Conservation (phyloP, 2,888 invertebrate genomes). For the Fissipunctia ypsillon region DNA sequence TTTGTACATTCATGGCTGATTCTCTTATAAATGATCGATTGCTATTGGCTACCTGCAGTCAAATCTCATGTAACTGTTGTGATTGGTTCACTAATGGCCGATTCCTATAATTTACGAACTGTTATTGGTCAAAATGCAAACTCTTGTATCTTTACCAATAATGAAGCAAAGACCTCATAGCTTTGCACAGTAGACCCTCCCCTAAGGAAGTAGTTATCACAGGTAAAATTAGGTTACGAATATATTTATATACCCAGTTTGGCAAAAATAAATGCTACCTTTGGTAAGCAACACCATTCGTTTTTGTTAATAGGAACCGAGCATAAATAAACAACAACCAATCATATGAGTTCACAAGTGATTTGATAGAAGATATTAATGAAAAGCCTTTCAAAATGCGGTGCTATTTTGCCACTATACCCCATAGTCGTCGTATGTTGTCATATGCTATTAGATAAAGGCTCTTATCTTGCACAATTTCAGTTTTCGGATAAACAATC, state of each 20-base stretch:
- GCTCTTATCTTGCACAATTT: background rate
- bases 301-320: no score
- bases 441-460: background rate
- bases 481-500: background rate
- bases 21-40: constrained; percentile 14
- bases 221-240: no score
- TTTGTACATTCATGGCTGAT: constrained; percentile 53
- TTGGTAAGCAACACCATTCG: no score
- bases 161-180: no score
- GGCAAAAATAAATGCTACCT: no score
- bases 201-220: no score
- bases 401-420: background rate
- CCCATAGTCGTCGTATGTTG: background rate
- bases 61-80: constrained; percentile 6
- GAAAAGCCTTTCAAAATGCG: constrained; percentile 1
- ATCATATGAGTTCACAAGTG: background rate
- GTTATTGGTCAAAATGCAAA: no score
- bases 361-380: background rate
- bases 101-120: no score
- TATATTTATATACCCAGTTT: no score
- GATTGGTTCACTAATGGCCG: constrained; percentile 4
- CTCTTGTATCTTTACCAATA: no score
- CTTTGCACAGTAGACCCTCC: no score
- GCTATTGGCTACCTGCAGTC: constrained; percentile 10
- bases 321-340: background rate